Percentiles rank a stretch among this genome's conserved stretches.
Evolutionary conservation across 2,797 vertebrate genomes (phyloP).

Genomic region (Enteromius thamalakanensis): DNA sequence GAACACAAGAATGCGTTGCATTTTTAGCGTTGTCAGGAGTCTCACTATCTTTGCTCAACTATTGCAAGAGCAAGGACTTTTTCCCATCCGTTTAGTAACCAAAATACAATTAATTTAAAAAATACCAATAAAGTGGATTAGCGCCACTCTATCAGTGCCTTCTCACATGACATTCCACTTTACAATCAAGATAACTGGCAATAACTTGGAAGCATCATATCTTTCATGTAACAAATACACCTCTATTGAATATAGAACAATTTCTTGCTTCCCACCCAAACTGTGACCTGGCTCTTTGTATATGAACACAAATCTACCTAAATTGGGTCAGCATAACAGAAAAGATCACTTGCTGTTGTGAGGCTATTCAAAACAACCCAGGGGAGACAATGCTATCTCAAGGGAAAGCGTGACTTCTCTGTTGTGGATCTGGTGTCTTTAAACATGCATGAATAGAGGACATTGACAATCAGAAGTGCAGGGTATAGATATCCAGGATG

Average conservation of each 20-base stretch:
- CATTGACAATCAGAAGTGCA: slow-evolving; percentile 5
- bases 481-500: slow-evolving; percentile 10
- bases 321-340: slow-evolving; percentile 33
- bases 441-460: slow-evolving; percentile 2
- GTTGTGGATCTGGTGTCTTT: slow-evolving; percentile 27
- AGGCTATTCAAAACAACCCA: slow-evolving; percentile 20
- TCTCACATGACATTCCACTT: neutral
- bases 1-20: neutral
- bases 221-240: slow-evolving; percentile 34
- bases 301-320: neutral
- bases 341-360: slow-evolving; percentile 18
- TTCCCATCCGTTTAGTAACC: neutral
- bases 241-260: slow-evolving; percentile 9
- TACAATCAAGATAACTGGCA: slow-evolving; percentile 17
- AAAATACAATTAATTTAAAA: neutral
- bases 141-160: neutral
- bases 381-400: slow-evolving; percentile 10
- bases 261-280: slow-evolving; percentile 29
- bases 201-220: slow-evolving; percentile 1
- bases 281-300: slow-evolving; percentile 34
- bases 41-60: neutral
- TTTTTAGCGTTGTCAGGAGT: neutral
- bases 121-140: neutral
- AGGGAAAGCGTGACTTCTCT: slow-evolving; percentile 15
- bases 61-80: neutral